Evolutionary conservation across 92 coral and sea anemone species (phyloP), one percentile per base, ranked within the genome.

Genomic region (Metridium senile): DNA sequence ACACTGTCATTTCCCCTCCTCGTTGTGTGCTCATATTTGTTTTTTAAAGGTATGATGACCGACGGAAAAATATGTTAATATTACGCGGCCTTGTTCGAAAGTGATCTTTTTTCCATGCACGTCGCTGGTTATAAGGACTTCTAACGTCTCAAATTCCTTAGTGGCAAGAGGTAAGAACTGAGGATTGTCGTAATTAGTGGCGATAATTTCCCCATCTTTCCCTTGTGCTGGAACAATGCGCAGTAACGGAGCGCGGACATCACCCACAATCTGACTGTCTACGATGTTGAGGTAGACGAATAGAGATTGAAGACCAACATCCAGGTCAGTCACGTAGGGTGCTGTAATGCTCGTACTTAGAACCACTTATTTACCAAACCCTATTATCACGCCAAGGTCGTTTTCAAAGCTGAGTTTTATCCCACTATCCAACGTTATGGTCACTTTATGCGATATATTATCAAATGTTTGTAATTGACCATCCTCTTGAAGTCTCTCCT

Each of bases 71-170:
- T n/a, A 39, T 39, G 49, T 39, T 39, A 39, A 4, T 13, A 39
- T 6, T 39, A 39, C 49, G 49, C 49, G 49, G 13, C 49, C 49
- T 4, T 13, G 49, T 39, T 39, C 8, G 13, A 39, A 57, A 3
- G 72, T 49, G 33, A 74, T 54, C 34, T 59, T 39, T 61, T 66
- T 29, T 3, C 80, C 80, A 9, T 66, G n/a, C n/a, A n/a, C 30
- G 31, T 74, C 71, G 52, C 54, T 70, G 22, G 70, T 74, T 74
- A 74, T 74, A 62, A 56, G 70, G 7, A 74, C 53, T 74, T 74
- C 71, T 49, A 74, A 9, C 17, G 80, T 74, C 32, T 74, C 71
- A 58, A 74, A 74, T 30, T 53, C 53, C 17, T 74, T 74, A 25
- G 74, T 59, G 21, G 68, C 68, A 21, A 74, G 39, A 18, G 80